These are phyloP conservation scores for Cheilosia vulpina DNA, from an alignment of 2,888 invertebrate species.

Conservation along the genomic window DNA sequence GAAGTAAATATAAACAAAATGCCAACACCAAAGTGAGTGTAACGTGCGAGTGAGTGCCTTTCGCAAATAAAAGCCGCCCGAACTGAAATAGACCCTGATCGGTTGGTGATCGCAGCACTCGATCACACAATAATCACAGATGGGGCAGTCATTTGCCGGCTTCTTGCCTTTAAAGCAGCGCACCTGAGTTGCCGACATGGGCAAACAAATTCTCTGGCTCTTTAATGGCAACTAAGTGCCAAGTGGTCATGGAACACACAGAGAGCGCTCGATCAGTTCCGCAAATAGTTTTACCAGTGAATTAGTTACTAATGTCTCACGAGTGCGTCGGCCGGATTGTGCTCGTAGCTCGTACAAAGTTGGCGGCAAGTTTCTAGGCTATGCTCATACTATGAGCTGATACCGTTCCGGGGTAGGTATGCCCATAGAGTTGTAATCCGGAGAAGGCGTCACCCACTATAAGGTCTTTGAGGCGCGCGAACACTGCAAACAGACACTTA, in stretches of 20 bases:
- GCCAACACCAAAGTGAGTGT: constrained; percentile 62
- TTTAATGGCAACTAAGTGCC: constrained; percentile 60
- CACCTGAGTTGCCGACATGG: constrained; percentile 68
- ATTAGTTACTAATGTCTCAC: constrained; percentile 55
- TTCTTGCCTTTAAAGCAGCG: constrained; percentile 62
- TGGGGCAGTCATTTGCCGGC: constrained; percentile 61
- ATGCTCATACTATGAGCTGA: constrained; percentile 40
- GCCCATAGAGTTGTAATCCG: neutral
- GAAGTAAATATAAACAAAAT: constrained; percentile 59
- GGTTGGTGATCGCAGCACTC: constrained; percentile 69
- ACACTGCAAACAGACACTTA: constrained; percentile 66
- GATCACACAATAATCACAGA: constrained; percentile 63
- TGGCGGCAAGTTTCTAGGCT: constrained; percentile 39
- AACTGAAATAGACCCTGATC: constrained; percentile 70
- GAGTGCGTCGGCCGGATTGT: constrained; percentile 23
- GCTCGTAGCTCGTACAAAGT: neutral
- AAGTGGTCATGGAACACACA: constrained; percentile 53
- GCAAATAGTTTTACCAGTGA: constrained; percentile 63
- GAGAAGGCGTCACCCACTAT: constrained; percentile 56
- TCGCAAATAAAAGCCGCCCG: constrained; percentile 56
- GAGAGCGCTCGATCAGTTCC: constrained; percentile 57
- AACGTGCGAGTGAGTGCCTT: constrained; percentile 53
- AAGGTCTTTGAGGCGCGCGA: constrained; percentile 45
- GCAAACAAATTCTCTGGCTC: constrained; percentile 65
- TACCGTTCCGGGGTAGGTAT: neutral